Evolutionary conservation across 2,113 vertebrate genomes (phyloP), one percentile per base, ranked within the genome.

Genomic region (Emydocephalus ijimae): DNA sequence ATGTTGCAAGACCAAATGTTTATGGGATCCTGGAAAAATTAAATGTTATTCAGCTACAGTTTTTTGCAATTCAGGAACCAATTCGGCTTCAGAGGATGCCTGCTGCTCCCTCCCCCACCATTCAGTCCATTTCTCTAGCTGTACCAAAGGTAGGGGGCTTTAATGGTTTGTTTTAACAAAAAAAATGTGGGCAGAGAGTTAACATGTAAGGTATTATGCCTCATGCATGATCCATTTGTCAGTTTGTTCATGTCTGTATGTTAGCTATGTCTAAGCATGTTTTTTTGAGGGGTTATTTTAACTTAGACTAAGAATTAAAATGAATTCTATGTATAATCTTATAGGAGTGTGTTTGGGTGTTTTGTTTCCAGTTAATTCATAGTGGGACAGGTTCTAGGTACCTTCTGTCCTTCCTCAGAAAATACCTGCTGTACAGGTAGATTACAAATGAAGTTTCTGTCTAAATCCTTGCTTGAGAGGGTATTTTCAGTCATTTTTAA

Each of bases 141-240:
- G 96, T 98, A 94, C 99, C 98, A 94, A 99, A 99, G 98, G 99
- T 99, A 98, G 96, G 94, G 96, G 93, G 90, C 88, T 94, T 94
- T 94, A 34, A 89, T 95, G 93, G 95, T 95, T 88, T 95, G 93
- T 90, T 92, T 95, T 93, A 90, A 56, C 93, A 93, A 94, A 81
- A 94, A 81, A 94, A 89, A 3, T 90, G 54, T 18, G 48, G 45
- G 88, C n/a, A 18, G 21, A 87, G 88, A 64, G 12, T 23, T 48
- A 9, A 34, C 34, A 20, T 56, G 93, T 96, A 45, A 61, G 86
- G 7, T 11, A 29, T 0, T 14, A 34, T 81, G 34, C 18, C 64
- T 92, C 94, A 89, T 95, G 54, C 89, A 89, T 93, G 74, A 96
- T 89, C 87, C 92, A 55, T 96, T 24, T 48, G 21, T 96, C 74